Base-by-base conservation (phyloP, 2,797 vertebrate species). In the Limosa lapponica region DNA sequence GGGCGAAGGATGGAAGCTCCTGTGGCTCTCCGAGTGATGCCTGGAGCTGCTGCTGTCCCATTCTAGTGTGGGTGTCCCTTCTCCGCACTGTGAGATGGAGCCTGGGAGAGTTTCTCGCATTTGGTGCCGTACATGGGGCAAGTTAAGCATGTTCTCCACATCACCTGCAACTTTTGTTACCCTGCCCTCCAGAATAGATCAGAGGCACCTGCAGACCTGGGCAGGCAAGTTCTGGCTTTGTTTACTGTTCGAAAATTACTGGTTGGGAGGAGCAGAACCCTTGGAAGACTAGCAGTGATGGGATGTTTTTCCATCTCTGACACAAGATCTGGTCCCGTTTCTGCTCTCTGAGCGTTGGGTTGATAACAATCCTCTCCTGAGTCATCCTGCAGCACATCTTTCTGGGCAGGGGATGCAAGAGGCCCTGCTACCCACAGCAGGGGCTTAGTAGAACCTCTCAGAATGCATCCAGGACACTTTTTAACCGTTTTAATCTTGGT, bases 221-320 rank as follows among this genome's bases (percentile, higher is more conserved):
- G 71, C 82, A 90, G 85, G 90, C 93, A 85, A 96, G 88, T 96
- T 90, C 83, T 97, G 88, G 48, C 87, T 94, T 94, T 95, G 83
- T 95, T 96, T 89, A 91, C 74, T 89, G 27, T 90, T 96, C 51
- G 73, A 73, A 94, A 96, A 92, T 95, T 85, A 75, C 28, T 91
- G 82, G 70, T 86, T 95, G 80, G 66, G 89, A 89, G 92, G 71
- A 13, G 12, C 92, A 96, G 79, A 51, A 30, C 61, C 32, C 75
- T 87, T 84, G 74, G 74, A 88, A 79, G 80, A 81, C 49, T 17
- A 93, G 61, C 64, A 62, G 77, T 11, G 46, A 87, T 82, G 93
- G 59, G 67, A 81, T 65, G 16, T 52, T 93, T 87, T 91, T 81
- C 77, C 37, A 46, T 88, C 75, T 83, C 30, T 62, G 57, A 79